phyloP scores from a whole-genome alignment of 2,888 invertebrate genomes.

The Caenorhabditis auriculariae region DNA sequence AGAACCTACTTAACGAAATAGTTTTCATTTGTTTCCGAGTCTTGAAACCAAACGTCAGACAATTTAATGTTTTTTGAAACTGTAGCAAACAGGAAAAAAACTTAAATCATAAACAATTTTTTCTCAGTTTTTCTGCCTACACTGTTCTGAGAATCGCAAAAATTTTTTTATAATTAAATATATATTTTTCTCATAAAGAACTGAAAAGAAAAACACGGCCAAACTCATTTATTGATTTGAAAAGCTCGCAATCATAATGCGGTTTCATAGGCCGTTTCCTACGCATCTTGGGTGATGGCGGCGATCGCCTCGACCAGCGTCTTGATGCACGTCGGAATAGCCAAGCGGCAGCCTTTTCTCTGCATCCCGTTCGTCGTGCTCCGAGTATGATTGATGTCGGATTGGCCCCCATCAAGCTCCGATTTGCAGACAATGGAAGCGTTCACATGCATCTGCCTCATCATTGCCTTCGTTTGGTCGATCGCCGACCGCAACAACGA shows the following conservation, averaged over 20 bases:
- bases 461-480: slow-evolving; percentile 15
- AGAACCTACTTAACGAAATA: too few species aligned
- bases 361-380: slow-evolving; percentile 35
- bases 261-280: slow-evolving; percentile 18
- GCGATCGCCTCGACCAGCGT: slow-evolving; percentile 14
- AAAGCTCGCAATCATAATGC: too few species aligned
- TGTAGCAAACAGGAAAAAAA: too few species aligned
- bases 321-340: slow-evolving; percentile 29
- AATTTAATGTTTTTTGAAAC: too few species aligned
- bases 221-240: too few species aligned
- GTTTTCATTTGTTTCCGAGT: too few species aligned
- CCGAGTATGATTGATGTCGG: slow-evolving; percentile 21
- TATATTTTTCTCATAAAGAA: slow-evolving; percentile 4
- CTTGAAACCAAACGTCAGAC: too few species aligned
- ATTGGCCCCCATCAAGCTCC: background rate
- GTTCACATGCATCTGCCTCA: slow-evolving; percentile 11
- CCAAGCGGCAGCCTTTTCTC: slow-evolving; percentile 24
- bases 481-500: slow-evolving; percentile 7
- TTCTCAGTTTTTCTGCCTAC: too few species aligned
- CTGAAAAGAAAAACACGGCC: too few species aligned
- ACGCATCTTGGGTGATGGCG: slow-evolving; percentile 6
- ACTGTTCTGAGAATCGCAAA: too few species aligned
- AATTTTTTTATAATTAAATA: background rate
- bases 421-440: slow-evolving; percentile 30
- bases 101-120: too few species aligned